Conservation (phyloP, 2,888 invertebrate genomes). For the Drosophila antonietae region DNA sequence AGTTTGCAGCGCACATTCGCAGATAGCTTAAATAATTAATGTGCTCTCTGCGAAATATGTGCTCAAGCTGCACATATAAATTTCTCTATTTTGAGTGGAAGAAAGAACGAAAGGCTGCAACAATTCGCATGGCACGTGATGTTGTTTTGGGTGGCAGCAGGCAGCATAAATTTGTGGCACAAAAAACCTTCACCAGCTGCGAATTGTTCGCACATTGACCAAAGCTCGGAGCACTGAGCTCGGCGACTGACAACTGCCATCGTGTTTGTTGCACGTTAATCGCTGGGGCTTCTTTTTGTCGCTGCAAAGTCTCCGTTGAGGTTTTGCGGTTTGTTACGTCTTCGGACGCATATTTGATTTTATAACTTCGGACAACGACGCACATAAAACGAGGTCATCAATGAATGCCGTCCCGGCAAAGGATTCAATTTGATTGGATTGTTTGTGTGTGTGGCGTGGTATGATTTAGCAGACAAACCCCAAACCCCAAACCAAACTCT, state of each 20-base stretch:
- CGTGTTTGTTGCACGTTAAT: constrained; percentile 65
- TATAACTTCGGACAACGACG: constrained; percentile 74
- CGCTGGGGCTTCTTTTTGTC: constrained; percentile 49
- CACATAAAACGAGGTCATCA: constrained; percentile 75
- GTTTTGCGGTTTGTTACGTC: constrained; percentile 36
- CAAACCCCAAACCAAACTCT: constrained; percentile 3
- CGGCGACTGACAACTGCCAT: constrained; percentile 26
- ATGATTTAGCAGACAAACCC: constrained; percentile 57
- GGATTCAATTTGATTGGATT: constrained; percentile 81
- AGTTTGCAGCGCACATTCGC: constrained; percentile 58
- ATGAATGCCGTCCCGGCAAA: constrained; percentile 47
- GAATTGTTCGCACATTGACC: constrained; percentile 72
- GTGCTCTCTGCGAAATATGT: constrained; percentile 53
- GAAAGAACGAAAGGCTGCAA: constrained; percentile 26
- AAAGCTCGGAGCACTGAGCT: background rate
- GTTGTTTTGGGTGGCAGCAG: constrained; percentile 35
- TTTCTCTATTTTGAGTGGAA: constrained; percentile 20
- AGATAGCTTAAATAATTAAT: constrained; percentile 81
- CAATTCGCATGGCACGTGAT: constrained; percentile 62
- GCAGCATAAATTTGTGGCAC: constrained; percentile 61
- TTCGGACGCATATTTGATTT: constrained; percentile 70
- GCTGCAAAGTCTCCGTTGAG: constrained; percentile 41
- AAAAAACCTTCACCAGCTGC: constrained; percentile 44
- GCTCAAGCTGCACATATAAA: constrained; percentile 14
- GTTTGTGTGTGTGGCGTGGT: constrained; percentile 48